Conservation (phyloP, 2,888 invertebrate genomes). For the Gari tellinella region DNA sequence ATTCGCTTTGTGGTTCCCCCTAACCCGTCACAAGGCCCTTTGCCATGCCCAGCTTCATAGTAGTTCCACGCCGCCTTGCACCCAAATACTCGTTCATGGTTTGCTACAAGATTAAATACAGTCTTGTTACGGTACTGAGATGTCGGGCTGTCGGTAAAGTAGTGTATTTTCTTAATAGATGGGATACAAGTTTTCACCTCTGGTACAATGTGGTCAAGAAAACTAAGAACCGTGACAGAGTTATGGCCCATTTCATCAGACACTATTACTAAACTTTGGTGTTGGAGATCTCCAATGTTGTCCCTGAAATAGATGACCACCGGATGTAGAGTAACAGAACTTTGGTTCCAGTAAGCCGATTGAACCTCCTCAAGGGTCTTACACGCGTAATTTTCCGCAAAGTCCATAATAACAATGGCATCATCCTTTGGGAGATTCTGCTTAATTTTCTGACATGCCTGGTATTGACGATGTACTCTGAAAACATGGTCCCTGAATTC, state of each 20-base stretch:
- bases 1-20: conserved; percentile 31
- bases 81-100: conserved; percentile 3
- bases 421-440: conserved; percentile 16
- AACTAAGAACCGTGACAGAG: conserved; percentile 1
- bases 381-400: conserved; percentile 21
- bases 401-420: conserved; percentile 15
- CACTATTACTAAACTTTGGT: conserved; percentile 13
- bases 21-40: conserved; percentile 31
- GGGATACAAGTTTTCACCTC: conserved; percentile 4
- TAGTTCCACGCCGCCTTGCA: conserved; percentile 12
- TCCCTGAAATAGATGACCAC: conserved; percentile 16
- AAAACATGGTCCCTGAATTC: conserved; percentile 9
- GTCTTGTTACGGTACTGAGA: conserved; percentile 30
- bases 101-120: conserved; percentile 6
- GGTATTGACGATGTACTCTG: conserved; percentile 15
- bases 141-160: conserved; percentile 24
- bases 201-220: conserved; percentile 17
- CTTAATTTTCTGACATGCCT: conserved; percentile 9
- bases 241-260: conserved; percentile 29
- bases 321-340: conserved; percentile 12
- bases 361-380: conserved; percentile 18
- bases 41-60: conserved; percentile 26
- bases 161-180: conserved; percentile 9
- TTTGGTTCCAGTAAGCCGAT: conserved; percentile 20
- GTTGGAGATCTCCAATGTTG: neutral